Evolutionary conservation across 1,140 invertebrate genomes (phyloP).

Genomic region (Pseudomyrmex pallidus): DNA sequence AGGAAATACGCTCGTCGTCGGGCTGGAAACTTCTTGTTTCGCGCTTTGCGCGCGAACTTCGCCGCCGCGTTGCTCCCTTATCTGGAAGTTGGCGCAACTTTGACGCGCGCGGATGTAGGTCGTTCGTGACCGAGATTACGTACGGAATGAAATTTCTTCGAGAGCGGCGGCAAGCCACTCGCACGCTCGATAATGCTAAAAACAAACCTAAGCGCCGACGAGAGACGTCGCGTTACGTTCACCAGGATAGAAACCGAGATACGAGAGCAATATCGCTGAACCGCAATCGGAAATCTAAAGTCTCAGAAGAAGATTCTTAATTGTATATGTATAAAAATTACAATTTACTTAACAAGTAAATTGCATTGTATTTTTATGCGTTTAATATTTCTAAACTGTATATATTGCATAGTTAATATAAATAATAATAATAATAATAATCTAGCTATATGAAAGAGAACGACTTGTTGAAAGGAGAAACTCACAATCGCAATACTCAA

Average conservation of each 20-base stretch:
- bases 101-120: slow-evolving; percentile 55
- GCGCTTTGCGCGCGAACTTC: slow-evolving; percentile 35
- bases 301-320: not conserved
- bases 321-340: too few species aligned
- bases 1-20: not conserved
- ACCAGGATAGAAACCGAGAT: slow-evolving; percentile 6
- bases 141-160: slow-evolving; percentile 56
- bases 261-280: slow-evolving; percentile 12
- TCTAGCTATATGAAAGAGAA: too few species aligned
- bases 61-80: slow-evolving; percentile 26
- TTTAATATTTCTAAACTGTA: too few species aligned
- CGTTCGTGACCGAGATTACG: slow-evolving; percentile 58
- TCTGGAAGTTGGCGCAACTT: slow-evolving; percentile 55
- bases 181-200: slow-evolving; percentile 53
- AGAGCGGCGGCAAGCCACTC: slow-evolving; percentile 37
- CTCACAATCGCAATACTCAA: too few species aligned
- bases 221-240: slow-evolving; percentile 1
- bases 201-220: slow-evolving; percentile 37
- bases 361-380: not conserved
- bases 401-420: too few species aligned
- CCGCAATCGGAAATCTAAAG: not conserved
- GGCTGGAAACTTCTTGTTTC: slow-evolving; percentile 4
- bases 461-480: not conserved
- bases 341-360: too few species aligned
- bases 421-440: too few species aligned